Conservation (phyloP, 92 coral and sea anemone species). For the Parazoanthus darwini region DNA sequence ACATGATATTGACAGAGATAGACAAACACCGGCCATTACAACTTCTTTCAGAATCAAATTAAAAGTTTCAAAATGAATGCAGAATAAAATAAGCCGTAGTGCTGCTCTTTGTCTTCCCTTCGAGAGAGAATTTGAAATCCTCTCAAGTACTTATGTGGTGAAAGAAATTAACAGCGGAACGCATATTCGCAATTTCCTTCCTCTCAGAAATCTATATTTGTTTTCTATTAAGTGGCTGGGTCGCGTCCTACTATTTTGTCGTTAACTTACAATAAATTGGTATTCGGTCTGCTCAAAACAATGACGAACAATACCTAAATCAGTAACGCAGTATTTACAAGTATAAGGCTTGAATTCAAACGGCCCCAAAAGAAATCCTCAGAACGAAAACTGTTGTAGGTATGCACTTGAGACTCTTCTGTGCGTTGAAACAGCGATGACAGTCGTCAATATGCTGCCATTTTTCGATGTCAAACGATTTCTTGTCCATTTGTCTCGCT, state of each 20-base stretch:
- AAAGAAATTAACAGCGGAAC: slow-evolving; percentile 21
- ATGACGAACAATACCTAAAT: not conserved
- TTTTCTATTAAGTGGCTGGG: slow-evolving; percentile 12
- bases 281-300: not conserved
- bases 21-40: slow-evolving; percentile 43
- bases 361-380: not conserved
- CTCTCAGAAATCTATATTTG: slow-evolving; percentile 30
- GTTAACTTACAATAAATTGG: not conserved
- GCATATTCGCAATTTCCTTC: slow-evolving; percentile 19
- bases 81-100: not conserved
- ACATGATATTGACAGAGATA: slow-evolving; percentile 34
- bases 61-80: not conserved
- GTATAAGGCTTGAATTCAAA: not conserved
- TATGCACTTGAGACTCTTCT: not conserved
- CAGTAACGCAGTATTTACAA: not conserved
- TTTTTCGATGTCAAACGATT: not conserved
- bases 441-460: not conserved
- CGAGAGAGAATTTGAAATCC: not conserved
- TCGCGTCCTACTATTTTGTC: not conserved
- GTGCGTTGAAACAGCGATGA: not conserved
- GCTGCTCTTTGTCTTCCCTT: not conserved
- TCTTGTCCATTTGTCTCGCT: not conserved
- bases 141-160: not conserved
- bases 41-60: slow-evolving; percentile 19
- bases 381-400: not conserved